Evolutionary conservation across 2,113 vertebrate genomes (phyloP).

Genomic region (Hyla sarda): DNA sequence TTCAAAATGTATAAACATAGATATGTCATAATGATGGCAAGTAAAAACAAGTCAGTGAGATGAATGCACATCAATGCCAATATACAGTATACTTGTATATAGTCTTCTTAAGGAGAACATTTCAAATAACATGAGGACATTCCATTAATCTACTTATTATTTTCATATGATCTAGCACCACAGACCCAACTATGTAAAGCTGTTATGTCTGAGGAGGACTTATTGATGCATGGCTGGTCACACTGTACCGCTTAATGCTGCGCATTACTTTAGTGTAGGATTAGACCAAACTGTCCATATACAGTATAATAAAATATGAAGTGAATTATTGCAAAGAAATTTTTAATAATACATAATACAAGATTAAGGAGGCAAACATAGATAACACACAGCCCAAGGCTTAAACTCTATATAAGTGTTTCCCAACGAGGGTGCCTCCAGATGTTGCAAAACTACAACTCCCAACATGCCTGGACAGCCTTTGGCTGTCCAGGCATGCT

Average conservation of each 20-base stretch:
- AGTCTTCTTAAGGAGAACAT: constrained; percentile 1
- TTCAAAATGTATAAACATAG: neutral
- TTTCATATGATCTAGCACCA: constrained; percentile 31
- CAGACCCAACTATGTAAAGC: constrained; percentile 17
- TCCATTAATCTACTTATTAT: constrained; percentile 38
- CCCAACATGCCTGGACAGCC: no score
- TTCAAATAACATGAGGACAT: constrained; percentile 12
- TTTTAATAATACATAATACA: neutral
- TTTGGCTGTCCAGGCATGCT: no score
- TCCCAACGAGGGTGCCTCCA: no score
- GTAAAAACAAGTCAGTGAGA: constrained; percentile 11
- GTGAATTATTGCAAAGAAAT: neutral
- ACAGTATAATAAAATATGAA: neutral
- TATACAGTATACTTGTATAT: neutral
- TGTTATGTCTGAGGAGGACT: constrained; percentile 32
- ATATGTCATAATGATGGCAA: constrained; percentile 15
- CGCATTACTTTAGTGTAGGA: neutral
- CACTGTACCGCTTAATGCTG: neutral
- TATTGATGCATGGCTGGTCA: constrained; percentile 20
- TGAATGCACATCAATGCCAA: constrained; percentile 34
- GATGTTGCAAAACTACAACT: no score
- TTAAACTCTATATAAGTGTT: neutral
- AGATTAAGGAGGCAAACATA: neutral
- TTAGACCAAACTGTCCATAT: neutral
- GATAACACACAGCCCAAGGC: neutral